Evolutionary conservation across 23 tunicate species (phyloP).

Genomic region (Ascidia mentula): DNA sequence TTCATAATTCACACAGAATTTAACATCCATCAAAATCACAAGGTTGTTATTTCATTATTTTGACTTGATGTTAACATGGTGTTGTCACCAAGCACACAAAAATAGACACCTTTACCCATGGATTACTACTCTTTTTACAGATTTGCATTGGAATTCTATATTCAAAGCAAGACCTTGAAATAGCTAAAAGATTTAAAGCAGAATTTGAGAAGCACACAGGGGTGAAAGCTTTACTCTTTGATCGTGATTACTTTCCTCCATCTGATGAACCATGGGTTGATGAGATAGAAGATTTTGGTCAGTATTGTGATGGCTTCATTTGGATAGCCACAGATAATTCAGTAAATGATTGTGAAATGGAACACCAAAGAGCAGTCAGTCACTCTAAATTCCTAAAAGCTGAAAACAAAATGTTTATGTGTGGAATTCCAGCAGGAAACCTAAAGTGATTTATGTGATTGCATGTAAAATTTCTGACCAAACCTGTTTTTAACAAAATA

Average conservation of each 20-base stretch:
- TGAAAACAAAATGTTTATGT: too few species aligned
- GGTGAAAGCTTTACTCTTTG: background rate
- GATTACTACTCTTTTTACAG: background rate
- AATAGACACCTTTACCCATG: background rate
- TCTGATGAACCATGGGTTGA: background rate
- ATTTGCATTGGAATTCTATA: background rate
- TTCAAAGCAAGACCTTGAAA: background rate
- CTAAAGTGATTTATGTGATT: too few species aligned
- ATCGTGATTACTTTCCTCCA: background rate
- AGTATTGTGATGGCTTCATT: background rate
- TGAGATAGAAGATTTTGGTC: background rate
- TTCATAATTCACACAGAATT: too few species aligned
- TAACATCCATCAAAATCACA: background rate
- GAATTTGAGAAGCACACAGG: background rate
- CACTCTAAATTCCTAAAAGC: too few species aligned
- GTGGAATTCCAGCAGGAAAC: too few species aligned
- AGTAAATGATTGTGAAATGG: too few species aligned
- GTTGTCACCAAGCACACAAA: background rate
- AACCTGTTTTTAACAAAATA: too few species aligned
- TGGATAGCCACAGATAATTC: too few species aligned
- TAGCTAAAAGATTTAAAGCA: background rate
- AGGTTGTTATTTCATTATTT: background rate
- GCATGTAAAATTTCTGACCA: too few species aligned
- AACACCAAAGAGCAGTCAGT: too few species aligned
- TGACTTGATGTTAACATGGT: background rate